phyloP scores from a whole-genome alignment of 2,888 invertebrate species.

The Apotomis capreana region DNA sequence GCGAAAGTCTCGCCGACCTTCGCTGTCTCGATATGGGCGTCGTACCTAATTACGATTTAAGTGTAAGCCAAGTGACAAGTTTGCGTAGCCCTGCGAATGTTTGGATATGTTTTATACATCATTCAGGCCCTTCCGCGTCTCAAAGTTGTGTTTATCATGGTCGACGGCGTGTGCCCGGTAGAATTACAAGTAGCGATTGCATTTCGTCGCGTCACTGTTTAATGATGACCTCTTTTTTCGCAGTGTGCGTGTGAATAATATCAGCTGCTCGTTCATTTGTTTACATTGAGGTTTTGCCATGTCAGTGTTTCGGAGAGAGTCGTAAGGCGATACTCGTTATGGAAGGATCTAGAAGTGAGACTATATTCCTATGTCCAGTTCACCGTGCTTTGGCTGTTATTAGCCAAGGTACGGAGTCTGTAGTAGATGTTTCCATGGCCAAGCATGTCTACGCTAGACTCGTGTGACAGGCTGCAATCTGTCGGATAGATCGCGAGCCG shows the following conservation, averaged over 20 bases:
- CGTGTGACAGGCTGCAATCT: conserved; percentile 46
- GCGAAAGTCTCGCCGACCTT: conserved; percentile 82
- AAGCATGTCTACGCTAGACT: conserved; percentile 24
- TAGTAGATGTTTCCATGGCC: background rate
- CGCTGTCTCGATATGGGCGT: conserved; percentile 75
- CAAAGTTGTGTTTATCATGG: conserved; percentile 29
- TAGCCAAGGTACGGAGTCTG: background rate
- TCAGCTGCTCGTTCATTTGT: conserved; percentile 22
- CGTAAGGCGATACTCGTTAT: background rate
- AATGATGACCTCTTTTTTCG: conserved; percentile 27
- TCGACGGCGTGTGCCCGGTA: conserved; percentile 38
- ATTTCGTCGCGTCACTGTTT: conserved; percentile 23
- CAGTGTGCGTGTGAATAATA: conserved; percentile 5
- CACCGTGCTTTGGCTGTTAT: background rate
- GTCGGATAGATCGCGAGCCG: conserved; percentile 56
- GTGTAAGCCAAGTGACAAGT: conserved; percentile 40
- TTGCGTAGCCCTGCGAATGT: conserved; percentile 28
- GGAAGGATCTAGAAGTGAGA: no score
- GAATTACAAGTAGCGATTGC: conserved; percentile 32
- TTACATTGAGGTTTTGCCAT: background rate
- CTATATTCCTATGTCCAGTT: background rate
- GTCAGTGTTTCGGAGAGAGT: background rate
- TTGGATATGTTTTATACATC: conserved; percentile 48
- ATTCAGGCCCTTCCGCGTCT: conserved; percentile 40
- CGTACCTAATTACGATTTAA: conserved; percentile 63